Percentiles rank a stretch among this genome's conserved stretches.
Conservation (phyloP, 2,113 vertebrate species). For the Stigmatopora argus region DNA sequence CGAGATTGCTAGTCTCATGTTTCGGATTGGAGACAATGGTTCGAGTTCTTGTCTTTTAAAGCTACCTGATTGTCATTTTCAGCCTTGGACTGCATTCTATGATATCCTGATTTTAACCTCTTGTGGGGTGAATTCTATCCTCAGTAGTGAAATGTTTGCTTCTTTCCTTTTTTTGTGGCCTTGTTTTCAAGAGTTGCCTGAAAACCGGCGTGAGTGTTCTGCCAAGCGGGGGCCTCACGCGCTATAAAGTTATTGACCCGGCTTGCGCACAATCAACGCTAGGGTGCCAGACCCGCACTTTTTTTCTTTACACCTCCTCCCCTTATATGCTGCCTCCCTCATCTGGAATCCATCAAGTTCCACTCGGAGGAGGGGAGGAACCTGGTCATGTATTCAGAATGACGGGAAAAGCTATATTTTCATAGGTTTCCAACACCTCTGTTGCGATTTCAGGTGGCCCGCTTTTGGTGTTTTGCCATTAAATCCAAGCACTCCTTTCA, state of each 20-base stretch:
- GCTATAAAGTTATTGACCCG: slow-evolving; percentile 84
- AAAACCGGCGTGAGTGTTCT: too few relatives aligned
- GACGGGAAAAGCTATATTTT: slow-evolving; percentile 58
- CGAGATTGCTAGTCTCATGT: not conserved
- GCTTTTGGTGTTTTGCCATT: slow-evolving; percentile 40
- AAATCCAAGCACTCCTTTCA: not conserved
- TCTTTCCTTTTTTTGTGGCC: slow-evolving; percentile 17
- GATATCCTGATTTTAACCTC: slow-evolving; percentile 13
- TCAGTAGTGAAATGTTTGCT: slow-evolving; percentile 15
- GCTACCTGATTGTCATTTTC: slow-evolving; percentile 6
- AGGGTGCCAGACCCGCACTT: slow-evolving; percentile 81
- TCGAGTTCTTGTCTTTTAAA: not conserved
- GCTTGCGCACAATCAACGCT: slow-evolving; percentile 78
- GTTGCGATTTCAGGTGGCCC: slow-evolving; percentile 31
- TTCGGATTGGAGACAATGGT: not conserved
- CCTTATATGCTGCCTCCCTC: slow-evolving; percentile 72
- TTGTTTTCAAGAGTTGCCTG: slow-evolving; percentile 33
- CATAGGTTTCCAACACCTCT: slow-evolving; percentile 47
- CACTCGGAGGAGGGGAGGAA: slow-evolving; percentile 60
- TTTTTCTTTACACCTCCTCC: slow-evolving; percentile 54
- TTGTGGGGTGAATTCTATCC: slow-evolving; percentile 7
- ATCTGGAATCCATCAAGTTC: slow-evolving; percentile 93
- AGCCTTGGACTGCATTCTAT: not conserved
- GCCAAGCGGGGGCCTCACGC: slow-evolving; percentile 59
- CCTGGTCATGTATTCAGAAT: slow-evolving; percentile 68